Percentiles rank a stretch among this genome's conserved stretches.
phyloP scores from a whole-genome alignment of 2,113 vertebrate species.

The Gallinago media region DNA sequence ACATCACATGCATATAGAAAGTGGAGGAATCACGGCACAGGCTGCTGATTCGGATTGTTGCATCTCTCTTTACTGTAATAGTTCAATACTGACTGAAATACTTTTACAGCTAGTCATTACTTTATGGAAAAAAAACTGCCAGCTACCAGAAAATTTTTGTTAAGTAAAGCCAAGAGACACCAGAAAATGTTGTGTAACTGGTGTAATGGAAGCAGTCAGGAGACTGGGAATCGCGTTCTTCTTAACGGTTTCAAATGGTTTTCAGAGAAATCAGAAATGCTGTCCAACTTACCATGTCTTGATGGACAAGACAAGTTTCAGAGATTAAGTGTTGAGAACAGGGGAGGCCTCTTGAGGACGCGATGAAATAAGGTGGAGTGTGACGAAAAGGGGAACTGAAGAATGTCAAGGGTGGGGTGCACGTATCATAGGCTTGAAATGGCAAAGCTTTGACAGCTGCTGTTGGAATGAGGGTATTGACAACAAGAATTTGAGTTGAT shows the following conservation, averaged over 20 bases:
- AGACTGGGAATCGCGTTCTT: neutral
- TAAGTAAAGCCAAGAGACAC: neutral
- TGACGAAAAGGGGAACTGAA: conserved; percentile 34
- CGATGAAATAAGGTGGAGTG: conserved; percentile 2
- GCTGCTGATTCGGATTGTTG: neutral
- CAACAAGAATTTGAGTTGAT: neutral
- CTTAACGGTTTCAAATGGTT: neutral
- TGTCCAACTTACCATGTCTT: neutral
- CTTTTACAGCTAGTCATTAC: neutral
- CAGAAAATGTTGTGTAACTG: neutral
- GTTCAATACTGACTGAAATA: neutral
- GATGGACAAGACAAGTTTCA: conserved; percentile 71
- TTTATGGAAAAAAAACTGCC: neutral
- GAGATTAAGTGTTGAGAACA: conserved; percentile 70
- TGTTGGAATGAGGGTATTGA: neutral
- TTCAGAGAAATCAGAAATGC: neutral
- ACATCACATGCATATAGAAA: neutral
- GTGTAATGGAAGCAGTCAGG: neutral
- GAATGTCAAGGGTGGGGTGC: conserved; percentile 1
- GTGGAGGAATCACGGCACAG: neutral
- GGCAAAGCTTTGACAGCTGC: neutral
- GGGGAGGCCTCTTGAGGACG: conserved; percentile 62
- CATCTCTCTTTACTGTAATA: neutral
- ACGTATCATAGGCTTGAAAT: neutral
- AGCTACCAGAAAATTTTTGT: neutral